These are phyloP conservation scores for Stegostoma tigrinum DNA, from an alignment of 2,113 vertebrate genomes.

Conservation along the genomic window DNA sequence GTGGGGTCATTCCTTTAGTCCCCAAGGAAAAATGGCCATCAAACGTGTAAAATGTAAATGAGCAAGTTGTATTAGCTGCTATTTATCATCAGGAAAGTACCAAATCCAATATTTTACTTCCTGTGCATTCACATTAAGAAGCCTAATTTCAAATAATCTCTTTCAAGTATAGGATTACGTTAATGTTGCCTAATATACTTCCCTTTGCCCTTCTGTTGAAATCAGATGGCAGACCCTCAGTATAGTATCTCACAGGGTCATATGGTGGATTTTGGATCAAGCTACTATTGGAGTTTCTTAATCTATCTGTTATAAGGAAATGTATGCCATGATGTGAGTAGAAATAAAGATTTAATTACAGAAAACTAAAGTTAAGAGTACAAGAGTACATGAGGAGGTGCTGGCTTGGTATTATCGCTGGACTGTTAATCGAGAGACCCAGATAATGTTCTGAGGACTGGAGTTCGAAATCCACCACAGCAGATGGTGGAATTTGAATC, in stretches of 20 bases:
- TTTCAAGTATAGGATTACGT: background rate
- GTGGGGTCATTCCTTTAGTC: background rate
- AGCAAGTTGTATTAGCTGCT: background rate
- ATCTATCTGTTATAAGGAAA: background rate
- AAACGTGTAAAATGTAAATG: background rate
- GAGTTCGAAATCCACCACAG: too few relatives aligned
- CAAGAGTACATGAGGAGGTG: too few relatives aligned
- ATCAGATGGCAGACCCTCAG: background rate
- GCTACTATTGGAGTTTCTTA: background rate
- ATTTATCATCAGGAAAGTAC: background rate
- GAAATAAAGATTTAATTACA: background rate
- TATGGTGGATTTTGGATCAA: background rate
- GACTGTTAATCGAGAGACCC: too few relatives aligned
- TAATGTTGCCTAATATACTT: background rate
- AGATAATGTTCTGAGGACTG: too few relatives aligned
- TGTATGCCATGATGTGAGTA: too few relatives aligned
- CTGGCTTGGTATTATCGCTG: too few relatives aligned
- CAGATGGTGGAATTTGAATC: too few relatives aligned
- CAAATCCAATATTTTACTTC: background rate
- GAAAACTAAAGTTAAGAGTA: background rate
- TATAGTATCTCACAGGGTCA: background rate
- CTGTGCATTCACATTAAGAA: background rate
- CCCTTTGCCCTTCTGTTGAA: background rate
- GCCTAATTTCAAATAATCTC: background rate
- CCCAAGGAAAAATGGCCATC: too few relatives aligned